These are phyloP conservation scores for Channallabes apus DNA, from an alignment of 2,797 vertebrate genomes.

Conservation along the genomic window DNA sequence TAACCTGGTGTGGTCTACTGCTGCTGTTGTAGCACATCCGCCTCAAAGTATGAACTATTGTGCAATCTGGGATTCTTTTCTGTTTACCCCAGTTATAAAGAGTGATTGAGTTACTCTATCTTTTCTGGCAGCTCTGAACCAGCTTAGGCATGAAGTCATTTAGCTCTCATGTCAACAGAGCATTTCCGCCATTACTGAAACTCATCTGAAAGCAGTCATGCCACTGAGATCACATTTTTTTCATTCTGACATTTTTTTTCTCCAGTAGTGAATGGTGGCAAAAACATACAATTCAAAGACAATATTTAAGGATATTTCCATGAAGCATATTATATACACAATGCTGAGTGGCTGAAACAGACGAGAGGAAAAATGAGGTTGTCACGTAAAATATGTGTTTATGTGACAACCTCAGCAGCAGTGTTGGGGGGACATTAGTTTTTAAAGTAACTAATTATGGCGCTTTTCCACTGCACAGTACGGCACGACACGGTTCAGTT, in stretches of 20 bases:
- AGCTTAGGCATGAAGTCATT: not conserved
- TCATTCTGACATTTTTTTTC: not conserved
- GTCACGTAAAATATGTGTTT: no score
- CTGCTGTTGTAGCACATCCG: not conserved
- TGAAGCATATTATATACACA: no score
- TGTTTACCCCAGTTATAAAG: not conserved
- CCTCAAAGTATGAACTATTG: not conserved
- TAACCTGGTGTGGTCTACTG: not conserved
- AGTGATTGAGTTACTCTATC: not conserved
- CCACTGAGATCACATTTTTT: not conserved
- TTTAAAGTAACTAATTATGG: no score
- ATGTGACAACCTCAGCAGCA: no score
- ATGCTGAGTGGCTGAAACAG: no score
- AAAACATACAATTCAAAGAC: not conserved
- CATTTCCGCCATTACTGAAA: not conserved
- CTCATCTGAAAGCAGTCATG: not conserved
- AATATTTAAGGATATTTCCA: not conserved
- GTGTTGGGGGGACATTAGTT: no score
- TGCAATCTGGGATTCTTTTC: not conserved
- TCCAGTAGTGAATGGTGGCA: not conserved
- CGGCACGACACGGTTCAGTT: no score
- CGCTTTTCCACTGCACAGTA: no score
- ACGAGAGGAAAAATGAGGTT: no score
- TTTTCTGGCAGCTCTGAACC: not conserved
- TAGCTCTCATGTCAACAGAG: not conserved